These are phyloP conservation scores for Galago senegalensis DNA, from an alignment of 2,797 vertebrate species.

Conservation along the genomic window DNA sequence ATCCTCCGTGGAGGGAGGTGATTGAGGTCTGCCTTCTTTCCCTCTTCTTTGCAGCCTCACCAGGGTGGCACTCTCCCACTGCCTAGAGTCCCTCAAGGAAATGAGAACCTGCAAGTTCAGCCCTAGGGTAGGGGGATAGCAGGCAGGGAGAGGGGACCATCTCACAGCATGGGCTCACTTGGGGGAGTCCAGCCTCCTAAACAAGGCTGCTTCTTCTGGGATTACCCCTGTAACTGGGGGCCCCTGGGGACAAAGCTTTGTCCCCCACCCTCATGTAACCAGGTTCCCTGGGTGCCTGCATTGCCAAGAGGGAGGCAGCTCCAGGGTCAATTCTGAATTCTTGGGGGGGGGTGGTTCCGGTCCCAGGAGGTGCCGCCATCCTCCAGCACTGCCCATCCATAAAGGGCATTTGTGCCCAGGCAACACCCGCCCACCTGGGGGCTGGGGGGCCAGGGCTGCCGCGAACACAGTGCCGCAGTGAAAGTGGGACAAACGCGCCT, in stretches of 20 bases:
- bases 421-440: conserved; percentile 73
- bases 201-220: background rate
- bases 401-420: conserved; percentile 81
- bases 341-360: conserved; percentile 1
- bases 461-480: conserved; percentile 78
- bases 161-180: background rate
- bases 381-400: conserved; percentile 77
- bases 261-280: background rate
- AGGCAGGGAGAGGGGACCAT: background rate
- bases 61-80: background rate
- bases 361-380: background rate
- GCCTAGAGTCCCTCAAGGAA: background rate
- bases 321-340: conserved; percentile 42
- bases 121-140: background rate
- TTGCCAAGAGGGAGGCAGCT: background rate
- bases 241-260: background rate
- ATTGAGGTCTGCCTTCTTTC: background rate
- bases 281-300: background rate
- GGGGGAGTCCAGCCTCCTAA: background rate
- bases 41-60: background rate
- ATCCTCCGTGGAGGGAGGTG: background rate
- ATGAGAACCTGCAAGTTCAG: background rate
- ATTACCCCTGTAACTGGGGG: background rate
- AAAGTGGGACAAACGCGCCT: conserved; percentile 71
- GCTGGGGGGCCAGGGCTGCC: conserved; percentile 53